These are phyloP conservation scores for Bubo scandiacus DNA, from an alignment of 2,113 vertebrate species.

Conservation along the genomic window DNA sequence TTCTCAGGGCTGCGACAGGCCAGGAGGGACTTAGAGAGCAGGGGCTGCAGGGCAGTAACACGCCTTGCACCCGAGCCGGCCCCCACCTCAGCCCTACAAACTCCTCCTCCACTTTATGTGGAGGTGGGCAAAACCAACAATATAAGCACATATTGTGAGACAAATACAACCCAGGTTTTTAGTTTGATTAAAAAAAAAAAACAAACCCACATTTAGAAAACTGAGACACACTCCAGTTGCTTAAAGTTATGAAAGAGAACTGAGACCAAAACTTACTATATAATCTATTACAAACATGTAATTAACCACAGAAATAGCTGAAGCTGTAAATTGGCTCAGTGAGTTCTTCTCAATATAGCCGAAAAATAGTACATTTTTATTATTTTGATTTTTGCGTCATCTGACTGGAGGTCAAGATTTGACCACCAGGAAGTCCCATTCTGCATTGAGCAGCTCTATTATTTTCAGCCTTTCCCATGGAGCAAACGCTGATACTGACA, in stretches of 20 bases:
- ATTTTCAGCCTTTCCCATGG: background rate
- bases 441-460: background rate
- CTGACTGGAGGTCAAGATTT: background rate
- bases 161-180: background rate
- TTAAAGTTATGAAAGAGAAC: background rate
- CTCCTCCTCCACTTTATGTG: background rate
- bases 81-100: background rate
- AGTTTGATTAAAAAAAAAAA: background rate
- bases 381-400: background rate
- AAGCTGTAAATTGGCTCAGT: background rate
- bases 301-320: background rate
- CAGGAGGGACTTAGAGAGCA: background rate
- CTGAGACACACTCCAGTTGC: background rate
- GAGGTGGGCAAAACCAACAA: background rate
- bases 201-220: too few species aligned
- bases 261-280: background rate
- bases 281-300: background rate
- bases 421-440: background rate
- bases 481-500: background rate
- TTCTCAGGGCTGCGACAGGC: rapidly evolving
- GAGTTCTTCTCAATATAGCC: background rate
- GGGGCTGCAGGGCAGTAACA: background rate
- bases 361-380: background rate
- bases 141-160: rapidly evolving
- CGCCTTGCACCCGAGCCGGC: rapidly evolving